A percentile compares a stretch with the other conserved stretches of the same genome.
Evolutionary conservation across 2,113 vertebrate genomes (phyloP).

Genomic region (Scomber scombrus): DNA sequence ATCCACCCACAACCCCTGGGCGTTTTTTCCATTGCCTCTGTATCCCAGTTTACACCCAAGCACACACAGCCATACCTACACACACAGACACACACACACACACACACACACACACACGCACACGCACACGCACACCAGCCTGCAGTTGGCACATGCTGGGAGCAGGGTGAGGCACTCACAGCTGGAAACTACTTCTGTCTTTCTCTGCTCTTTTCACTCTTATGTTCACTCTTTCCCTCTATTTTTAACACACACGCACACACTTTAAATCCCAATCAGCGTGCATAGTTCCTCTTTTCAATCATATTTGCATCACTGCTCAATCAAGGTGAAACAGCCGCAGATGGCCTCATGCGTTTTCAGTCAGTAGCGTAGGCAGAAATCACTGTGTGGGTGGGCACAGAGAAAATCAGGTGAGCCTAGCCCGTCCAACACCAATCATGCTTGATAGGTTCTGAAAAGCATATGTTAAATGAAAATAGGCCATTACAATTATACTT

Average conservation of each 20-base stretch:
- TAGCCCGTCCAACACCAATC: no score
- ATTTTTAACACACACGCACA: slow-evolving; percentile 25
- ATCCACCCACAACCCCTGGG: slow-evolving; percentile 40
- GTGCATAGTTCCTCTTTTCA: slow-evolving; percentile 37
- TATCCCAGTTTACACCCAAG: slow-evolving; percentile 5
- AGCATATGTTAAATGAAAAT: no score
- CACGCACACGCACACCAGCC: slow-evolving; percentile 10
- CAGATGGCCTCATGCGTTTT: no score
- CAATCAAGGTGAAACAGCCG: no score
- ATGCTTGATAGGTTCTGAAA: no score
- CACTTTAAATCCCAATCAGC: slow-evolving; percentile 9
- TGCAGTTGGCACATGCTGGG: slow-evolving; percentile 49
- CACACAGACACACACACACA: slow-evolving; percentile 17
- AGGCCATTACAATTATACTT: no score
- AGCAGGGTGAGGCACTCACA: slow-evolving; percentile 53
- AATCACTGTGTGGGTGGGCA: no score
- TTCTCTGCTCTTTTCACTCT: slow-evolving; percentile 7
- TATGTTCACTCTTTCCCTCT: slow-evolving; percentile 6
- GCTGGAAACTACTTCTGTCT: slow-evolving; percentile 43
- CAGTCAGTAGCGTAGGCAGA: no score
- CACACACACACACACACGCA: slow-evolving; percentile 10
- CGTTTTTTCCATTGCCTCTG: slow-evolving; percentile 34
- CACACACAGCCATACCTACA: neutral
- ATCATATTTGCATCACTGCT: slow-evolving; percentile 38
- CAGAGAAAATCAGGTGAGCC: no score